These are phyloP conservation scores for Ellobius talpinus DNA, from an alignment of 2,113 vertebrate species.

Conservation along the genomic window DNA sequence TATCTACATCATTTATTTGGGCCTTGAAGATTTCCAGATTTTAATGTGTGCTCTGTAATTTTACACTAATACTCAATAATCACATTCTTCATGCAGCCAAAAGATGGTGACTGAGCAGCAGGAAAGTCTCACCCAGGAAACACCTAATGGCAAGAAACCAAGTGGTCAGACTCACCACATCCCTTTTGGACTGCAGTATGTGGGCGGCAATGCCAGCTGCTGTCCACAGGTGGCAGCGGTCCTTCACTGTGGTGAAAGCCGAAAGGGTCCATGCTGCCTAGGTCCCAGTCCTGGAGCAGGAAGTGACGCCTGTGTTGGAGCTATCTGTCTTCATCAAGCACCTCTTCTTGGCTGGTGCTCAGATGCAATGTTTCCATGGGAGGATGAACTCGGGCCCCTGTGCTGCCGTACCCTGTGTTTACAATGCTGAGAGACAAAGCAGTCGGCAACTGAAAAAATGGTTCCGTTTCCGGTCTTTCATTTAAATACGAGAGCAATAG, in stretches of 20 bases:
- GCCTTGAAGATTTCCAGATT: not conserved
- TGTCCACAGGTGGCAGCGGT: slow-evolving; percentile 87
- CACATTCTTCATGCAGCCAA: not conserved
- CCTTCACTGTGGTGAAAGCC: slow-evolving; percentile 56
- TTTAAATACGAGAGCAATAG: not conserved
- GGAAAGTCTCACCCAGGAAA: not conserved
- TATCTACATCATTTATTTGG: not conserved
- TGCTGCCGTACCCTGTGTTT: accelerated
- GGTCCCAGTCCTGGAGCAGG: accelerated
- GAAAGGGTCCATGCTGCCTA: accelerated
- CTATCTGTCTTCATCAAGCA: too few relatives aligned
- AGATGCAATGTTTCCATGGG: not conserved
- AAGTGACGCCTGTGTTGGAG: not conserved
- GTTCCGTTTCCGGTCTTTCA: not conserved
- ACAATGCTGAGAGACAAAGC: not conserved
- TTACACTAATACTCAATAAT: not conserved
- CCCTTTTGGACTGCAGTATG: not conserved
- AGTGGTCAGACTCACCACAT: not conserved
- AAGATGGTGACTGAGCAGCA: too few relatives aligned
- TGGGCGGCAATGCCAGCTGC: slow-evolving; percentile 32
- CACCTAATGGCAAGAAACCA: not conserved
- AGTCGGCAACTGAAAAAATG: not conserved
- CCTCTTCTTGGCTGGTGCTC: accelerated
- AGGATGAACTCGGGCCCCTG: accelerated
- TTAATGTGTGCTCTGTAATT: not conserved